Evolutionary conservation across 2,797 vertebrate species (phyloP), one percentile per base, ranked within the genome.

Genomic region (Anguilla anguilla): DNA sequence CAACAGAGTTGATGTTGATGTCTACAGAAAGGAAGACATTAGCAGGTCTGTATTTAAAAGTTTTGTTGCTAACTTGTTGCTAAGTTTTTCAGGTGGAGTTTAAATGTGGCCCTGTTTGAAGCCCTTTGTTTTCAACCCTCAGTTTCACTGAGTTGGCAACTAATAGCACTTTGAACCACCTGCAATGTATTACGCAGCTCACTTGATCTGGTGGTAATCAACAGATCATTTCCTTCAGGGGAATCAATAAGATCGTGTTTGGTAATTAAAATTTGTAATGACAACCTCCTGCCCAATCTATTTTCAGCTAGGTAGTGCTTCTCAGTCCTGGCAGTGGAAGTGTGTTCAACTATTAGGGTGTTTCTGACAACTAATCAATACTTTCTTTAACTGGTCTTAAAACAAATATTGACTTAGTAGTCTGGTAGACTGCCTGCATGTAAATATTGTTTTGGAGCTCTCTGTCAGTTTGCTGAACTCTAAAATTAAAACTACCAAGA

Each of bases 321-420:
- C 17, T n/a, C n/a, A 51, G 77, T 64, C 74, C 13, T 74, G 55
- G 84, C 77, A 87, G 86, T 85, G 88, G 87, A 88, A 90, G 88
- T 85, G 89, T 90, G 90, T 89, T 67, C 74, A 91, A 51, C 89
- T 89, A 88, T 90, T 87, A 83, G 90, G 89, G 88, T 87, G 88
- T 88, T 91, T 89, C 85, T 87, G 91, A 92, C 89, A 89, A 87
- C 57, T 91, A 93, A 94, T 94, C 93, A 90, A 95, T 92, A 89
- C 0, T 77, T 94, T 91, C n/a, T 53, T 35, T n/a, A 89, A 90
- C 90, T 91, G 89, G 91, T 92, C 89, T 87, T 87, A 88, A 79
- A 91, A 92, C 91, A 93, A 90, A 90, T 88, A 77, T 64, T 89
- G 91, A 93, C 93, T 88, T 87, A 87, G 86, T 92, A 89, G 92